Conservation (phyloP, 2,113 vertebrate species). For the Lampris megalopsis region DNA sequence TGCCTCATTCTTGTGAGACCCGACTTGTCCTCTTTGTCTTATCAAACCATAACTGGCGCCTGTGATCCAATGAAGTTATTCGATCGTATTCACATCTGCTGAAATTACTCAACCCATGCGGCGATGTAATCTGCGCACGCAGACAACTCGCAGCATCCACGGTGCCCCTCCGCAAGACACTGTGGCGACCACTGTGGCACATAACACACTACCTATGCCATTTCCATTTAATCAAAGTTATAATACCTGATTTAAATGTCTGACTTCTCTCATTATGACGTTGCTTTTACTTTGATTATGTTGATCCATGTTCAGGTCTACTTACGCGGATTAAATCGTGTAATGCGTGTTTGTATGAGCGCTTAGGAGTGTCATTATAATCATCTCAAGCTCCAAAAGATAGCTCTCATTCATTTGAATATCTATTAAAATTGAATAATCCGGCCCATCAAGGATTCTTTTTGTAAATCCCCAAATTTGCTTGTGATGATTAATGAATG, state of each 20-base stretch:
- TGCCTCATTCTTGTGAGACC: conserved; percentile 47
- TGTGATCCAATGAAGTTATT: conserved; percentile 16
- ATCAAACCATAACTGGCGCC: conserved; percentile 36
- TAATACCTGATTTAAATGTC: conserved; percentile 70
- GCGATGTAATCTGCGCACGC: not conserved
- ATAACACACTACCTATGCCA: conserved; percentile 51
- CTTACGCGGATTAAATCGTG: conserved; percentile 66
- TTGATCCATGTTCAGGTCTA: conserved; percentile 62
- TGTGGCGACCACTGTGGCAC: not conserved
- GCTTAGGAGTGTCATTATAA: conserved; percentile 40
- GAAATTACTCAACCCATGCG: conserved; percentile 10
- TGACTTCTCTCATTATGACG: conserved; percentile 59
- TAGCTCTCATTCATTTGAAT: conserved; percentile 42
- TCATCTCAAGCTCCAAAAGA: conserved; percentile 53
- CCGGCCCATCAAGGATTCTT: conserved; percentile 57
- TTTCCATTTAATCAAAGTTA: conserved; percentile 50
- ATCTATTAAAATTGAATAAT: conserved; percentile 61
- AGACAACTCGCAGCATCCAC: not conserved
- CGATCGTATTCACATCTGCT: conserved; percentile 4
- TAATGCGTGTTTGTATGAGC: conserved; percentile 58
- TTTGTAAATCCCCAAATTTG: conserved; percentile 54
- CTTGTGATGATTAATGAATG: conserved; percentile 67
- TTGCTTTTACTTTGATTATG: conserved; percentile 79
- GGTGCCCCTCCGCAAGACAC: not conserved
- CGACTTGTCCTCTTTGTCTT: conserved; percentile 38